A percentile compares a stretch with the other conserved stretches of the same genome.
These are phyloP conservation scores for Batillaria attramentaria DNA, from an alignment of 1,140 invertebrate species.

Conservation along the genomic window DNA sequence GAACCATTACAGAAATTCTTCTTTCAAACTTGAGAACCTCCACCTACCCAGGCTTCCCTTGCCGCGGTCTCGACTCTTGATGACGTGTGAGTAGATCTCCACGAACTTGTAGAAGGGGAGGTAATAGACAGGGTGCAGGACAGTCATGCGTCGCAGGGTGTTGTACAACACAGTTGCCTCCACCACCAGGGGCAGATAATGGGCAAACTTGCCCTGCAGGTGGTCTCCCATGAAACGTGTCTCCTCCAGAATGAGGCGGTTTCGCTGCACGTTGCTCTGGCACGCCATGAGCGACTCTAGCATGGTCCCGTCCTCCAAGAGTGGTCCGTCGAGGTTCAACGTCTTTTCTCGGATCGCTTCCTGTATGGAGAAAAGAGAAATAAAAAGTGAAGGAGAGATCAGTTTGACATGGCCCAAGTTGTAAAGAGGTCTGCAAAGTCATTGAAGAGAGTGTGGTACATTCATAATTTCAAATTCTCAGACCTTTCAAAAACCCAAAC, in stretches of 20 bases:
- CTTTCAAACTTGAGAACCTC: neutral
- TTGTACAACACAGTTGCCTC: slow-evolving; percentile 66
- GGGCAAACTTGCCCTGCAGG: slow-evolving; percentile 65
- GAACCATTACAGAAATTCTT: too few relatives aligned
- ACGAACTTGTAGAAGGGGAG: slow-evolving; percentile 66
- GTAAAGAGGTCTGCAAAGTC: too few relatives aligned
- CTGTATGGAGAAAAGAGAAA: too few relatives aligned
- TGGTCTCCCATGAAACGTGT: slow-evolving; percentile 65
- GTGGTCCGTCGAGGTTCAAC: slow-evolving; percentile 59
- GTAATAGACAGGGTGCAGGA: slow-evolving; percentile 64
- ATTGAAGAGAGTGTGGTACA: too few relatives aligned
- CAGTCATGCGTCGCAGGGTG: slow-evolving; percentile 59
- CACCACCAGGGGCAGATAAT: slow-evolving; percentile 65
- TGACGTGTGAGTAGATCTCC: slow-evolving; percentile 57
- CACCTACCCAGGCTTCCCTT: slow-evolving; percentile 65
- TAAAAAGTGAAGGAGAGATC: too few relatives aligned
- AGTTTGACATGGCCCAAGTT: too few relatives aligned
- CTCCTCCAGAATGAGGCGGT: slow-evolving; percentile 64
- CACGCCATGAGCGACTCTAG: slow-evolving; percentile 63
- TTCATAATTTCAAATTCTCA: too few relatives aligned
- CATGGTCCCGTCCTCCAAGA: slow-evolving; percentile 69
- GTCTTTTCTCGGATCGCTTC: slow-evolving; percentile 68
- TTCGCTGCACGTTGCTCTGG: slow-evolving; percentile 63
- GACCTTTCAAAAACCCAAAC: too few relatives aligned
- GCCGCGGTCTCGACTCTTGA: slow-evolving; percentile 62